These are phyloP conservation scores for Otocyon megalotis DNA, from an alignment of 2,113 vertebrate genomes.

Conservation along the genomic window DNA sequence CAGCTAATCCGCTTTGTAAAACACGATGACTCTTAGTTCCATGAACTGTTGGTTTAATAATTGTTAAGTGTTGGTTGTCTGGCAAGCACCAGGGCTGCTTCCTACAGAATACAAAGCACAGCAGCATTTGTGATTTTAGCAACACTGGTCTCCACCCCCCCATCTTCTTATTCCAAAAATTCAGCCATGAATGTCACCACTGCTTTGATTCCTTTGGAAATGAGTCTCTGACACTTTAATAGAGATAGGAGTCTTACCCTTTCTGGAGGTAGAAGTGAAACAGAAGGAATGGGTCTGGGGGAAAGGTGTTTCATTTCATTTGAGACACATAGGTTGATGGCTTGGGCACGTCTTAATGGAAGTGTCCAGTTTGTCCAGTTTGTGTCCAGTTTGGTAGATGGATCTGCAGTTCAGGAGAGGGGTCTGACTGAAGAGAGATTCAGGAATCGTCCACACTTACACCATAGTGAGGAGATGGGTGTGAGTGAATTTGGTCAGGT, in stretches of 20 bases:
- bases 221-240: background rate
- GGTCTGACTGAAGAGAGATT: background rate
- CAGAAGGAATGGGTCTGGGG: background rate
- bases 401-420: background rate
- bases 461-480: background rate
- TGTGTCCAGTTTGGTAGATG: background rate
- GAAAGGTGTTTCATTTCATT: background rate
- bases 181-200: background rate
- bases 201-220: background rate
- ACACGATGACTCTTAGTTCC: background rate
- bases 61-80: background rate
- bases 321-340: background rate
- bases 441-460: background rate
- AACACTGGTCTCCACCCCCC: too few relatives aligned
- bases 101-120: background rate
- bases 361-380: background rate
- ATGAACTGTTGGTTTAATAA: background rate
- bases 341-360: background rate
- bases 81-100: background rate
- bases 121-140: background rate
- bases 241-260: background rate
- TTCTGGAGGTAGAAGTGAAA: conserved; percentile 4
- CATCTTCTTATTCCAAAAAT: background rate
- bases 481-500: background rate
- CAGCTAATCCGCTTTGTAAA: background rate